These are phyloP conservation scores for Acronicta psi DNA, from an alignment of 2,888 invertebrate species.

Conservation along the genomic window DNA sequence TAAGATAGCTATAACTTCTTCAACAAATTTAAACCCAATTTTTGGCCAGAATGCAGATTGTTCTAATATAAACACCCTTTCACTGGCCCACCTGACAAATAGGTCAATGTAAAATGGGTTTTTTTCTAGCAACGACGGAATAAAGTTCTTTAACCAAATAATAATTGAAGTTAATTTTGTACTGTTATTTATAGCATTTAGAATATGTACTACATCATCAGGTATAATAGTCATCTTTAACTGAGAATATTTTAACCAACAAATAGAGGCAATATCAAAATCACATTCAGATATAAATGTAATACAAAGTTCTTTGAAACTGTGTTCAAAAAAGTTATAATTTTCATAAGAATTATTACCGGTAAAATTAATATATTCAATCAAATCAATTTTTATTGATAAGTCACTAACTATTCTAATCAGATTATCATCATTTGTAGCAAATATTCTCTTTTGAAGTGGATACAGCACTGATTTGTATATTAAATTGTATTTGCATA, in stretches of 20 bases:
- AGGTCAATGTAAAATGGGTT: slow-evolving; percentile 83
- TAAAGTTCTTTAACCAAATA: slow-evolving; percentile 83
- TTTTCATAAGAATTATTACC: slow-evolving; percentile 73
- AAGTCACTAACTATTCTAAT: slow-evolving; percentile 69
- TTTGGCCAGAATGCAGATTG: slow-evolving; percentile 86
- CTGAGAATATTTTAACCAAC: slow-evolving; percentile 83
- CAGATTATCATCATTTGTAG: slow-evolving; percentile 58
- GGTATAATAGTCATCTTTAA: slow-evolving; percentile 64
- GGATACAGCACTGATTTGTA: slow-evolving; percentile 76
- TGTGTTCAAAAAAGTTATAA: slow-evolving; percentile 72
- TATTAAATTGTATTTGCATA: slow-evolving; percentile 70
- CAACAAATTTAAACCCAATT: slow-evolving; percentile 83
- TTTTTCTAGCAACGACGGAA: slow-evolving; percentile 78
- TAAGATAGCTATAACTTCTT: slow-evolving; percentile 75
- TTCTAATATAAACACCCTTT: slow-evolving; percentile 82
- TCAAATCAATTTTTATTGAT: slow-evolving; percentile 79
- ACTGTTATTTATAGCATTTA: slow-evolving; percentile 78
- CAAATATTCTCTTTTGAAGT: slow-evolving; percentile 75
- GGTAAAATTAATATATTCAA: slow-evolving; percentile 81
- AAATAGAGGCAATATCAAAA: slow-evolving; percentile 83
- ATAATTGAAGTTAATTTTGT: slow-evolving; percentile 82
- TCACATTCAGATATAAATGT: slow-evolving; percentile 78
- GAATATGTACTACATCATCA: slow-evolving; percentile 74
- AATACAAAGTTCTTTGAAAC: slow-evolving; percentile 75
- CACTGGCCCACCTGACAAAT: slow-evolving; percentile 84